Percentiles rank a stretch among this genome's conserved stretches.
Evolutionary conservation across 2,888 invertebrate species (phyloP).

Genomic region (Lasioglossum vierecki): DNA sequence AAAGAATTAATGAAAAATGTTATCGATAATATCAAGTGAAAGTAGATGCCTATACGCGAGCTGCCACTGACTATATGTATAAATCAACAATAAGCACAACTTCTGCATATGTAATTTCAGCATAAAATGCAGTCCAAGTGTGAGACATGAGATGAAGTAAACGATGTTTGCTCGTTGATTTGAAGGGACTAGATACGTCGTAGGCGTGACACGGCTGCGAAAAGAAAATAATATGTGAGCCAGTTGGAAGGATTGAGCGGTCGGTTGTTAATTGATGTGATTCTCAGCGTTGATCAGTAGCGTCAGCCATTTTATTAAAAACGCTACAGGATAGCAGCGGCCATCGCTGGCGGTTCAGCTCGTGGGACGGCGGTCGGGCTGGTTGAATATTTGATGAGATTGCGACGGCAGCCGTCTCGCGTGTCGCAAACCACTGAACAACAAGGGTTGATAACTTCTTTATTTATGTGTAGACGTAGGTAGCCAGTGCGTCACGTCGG

Average conservation of each 20-base stretch:
- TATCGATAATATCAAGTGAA: too few relatives aligned
- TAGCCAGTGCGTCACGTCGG: background rate
- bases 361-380: constrained; percentile 48
- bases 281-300: background rate
- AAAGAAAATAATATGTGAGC: background rate
- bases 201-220: background rate
- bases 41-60: too few relatives aligned
- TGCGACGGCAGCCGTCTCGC: constrained; percentile 67
- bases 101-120: too few relatives aligned
- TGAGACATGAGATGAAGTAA: background rate
- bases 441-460: constrained; percentile 70
- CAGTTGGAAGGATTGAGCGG: background rate
- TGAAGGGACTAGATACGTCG: background rate
- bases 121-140: too few relatives aligned
- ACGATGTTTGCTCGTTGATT: background rate
- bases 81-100: too few relatives aligned
- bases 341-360: constrained; percentile 9
- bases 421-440: constrained; percentile 62
- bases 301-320: constrained; percentile 35
- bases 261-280: background rate
- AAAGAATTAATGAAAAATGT: too few relatives aligned
- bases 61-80: too few relatives aligned
- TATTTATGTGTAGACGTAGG: constrained; percentile 54
- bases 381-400: constrained; percentile 68
- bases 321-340: background rate